Percentiles rank a stretch among this genome's conserved stretches.
Evolutionary conservation across 1,140 invertebrate genomes (phyloP).

Genomic region (Aphelenchoides avenae): DNA sequence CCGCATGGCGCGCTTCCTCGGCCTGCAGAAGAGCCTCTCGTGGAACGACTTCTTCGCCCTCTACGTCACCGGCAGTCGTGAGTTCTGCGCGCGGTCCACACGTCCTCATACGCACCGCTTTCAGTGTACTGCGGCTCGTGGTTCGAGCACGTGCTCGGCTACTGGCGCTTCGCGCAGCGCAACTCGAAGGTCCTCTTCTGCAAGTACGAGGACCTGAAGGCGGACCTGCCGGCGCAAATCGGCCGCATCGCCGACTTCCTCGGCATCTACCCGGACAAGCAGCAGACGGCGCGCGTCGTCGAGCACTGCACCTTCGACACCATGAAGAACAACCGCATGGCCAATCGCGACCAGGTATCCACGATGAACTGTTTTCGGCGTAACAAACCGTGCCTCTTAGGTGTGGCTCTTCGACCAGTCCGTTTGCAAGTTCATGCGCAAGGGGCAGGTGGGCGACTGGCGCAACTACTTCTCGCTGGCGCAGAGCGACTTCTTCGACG

Average conservation of each 20-base stretch:
- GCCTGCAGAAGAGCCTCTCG: conserved; percentile 33
- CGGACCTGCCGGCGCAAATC: conserved; percentile 28
- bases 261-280: conserved; percentile 57
- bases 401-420: conserved; percentile 39
- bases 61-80: conserved; percentile 49
- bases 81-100: conserved; percentile 1
- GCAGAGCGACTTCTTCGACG: conserved; percentile 60
- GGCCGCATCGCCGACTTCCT: conserved; percentile 62
- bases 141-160: conserved; percentile 64
- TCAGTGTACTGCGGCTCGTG: conserved; percentile 61
- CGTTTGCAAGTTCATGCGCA: conserved; percentile 45
- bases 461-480: conserved; percentile 61
- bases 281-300: conserved; percentile 55
- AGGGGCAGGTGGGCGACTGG: conserved; percentile 62
- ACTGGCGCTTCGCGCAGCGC: conserved; percentile 59
- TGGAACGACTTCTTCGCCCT: conserved; percentile 58
- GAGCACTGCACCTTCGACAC: conserved; percentile 64
- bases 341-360: conserved; percentile 70
- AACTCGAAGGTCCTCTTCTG: conserved; percentile 63
- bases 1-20: conserved; percentile 60
- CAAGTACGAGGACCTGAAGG: conserved; percentile 64
- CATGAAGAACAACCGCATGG: conserved; percentile 68
- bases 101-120: background rate
- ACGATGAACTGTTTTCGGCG: too few relatives aligned
- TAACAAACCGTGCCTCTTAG: too few relatives aligned